phyloP scores from a whole-genome alignment of 2,888 invertebrate genomes.

The Galerucella nymphaeae region DNA sequence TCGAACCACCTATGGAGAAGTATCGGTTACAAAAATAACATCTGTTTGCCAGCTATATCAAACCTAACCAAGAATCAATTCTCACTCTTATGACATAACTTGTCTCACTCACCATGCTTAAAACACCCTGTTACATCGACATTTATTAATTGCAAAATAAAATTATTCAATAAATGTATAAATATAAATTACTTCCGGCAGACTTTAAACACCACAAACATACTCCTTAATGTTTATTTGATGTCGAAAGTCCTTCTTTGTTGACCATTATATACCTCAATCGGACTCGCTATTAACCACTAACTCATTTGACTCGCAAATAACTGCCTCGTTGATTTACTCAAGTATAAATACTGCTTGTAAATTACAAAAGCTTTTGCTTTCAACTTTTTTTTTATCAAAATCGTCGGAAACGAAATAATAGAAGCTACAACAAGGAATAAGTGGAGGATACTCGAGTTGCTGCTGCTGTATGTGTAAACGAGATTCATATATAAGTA shows the following conservation, averaged over 20 bases:
- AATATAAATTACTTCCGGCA: slow-evolving; percentile 1
- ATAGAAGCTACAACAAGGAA: slow-evolving; percentile 13
- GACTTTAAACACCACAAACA: not conserved
- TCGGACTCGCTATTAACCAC: slow-evolving; percentile 36
- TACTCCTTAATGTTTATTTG: slow-evolving; percentile 21
- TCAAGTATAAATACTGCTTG: slow-evolving; percentile 28
- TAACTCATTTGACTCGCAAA: slow-evolving; percentile 41
- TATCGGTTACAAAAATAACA: slow-evolving; percentile 38
- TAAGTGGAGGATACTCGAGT: not conserved
- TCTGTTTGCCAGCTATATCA: slow-evolving; percentile 30
- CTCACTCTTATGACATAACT: slow-evolving; percentile 14
- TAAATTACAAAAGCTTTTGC: slow-evolving; percentile 20
- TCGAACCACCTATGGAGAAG: slow-evolving; percentile 31
- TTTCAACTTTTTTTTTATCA: slow-evolving; percentile 17
- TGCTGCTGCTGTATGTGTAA: not conserved
- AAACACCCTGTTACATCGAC: not conserved
- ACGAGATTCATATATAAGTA: no score
- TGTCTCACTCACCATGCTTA: not conserved
- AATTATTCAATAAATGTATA: no score
- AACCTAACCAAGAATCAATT: slow-evolving; percentile 31
- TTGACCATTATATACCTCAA: slow-evolving; percentile 32
- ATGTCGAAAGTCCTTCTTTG: slow-evolving; percentile 1
- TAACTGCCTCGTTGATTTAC: slow-evolving; percentile 35
- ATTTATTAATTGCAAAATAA: not conserved
- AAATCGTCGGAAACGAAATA: slow-evolving; percentile 1